Percentiles rank a stretch among this genome's conserved stretches.
Conservation (phyloP, 2,888 invertebrate genomes). For the Aleiodes alternator region DNA sequence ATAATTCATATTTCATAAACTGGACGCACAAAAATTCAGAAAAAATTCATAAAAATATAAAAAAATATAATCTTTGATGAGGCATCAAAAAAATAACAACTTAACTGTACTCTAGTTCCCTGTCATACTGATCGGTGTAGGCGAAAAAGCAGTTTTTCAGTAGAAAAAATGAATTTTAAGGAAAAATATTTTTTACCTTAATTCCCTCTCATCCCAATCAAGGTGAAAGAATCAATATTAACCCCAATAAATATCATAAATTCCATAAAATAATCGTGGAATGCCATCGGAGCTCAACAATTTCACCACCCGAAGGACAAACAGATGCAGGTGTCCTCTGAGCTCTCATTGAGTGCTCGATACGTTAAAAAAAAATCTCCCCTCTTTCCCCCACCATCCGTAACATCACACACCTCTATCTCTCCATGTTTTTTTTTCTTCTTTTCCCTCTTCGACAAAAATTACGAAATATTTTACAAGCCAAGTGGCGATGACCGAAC, state of each 20-base stretch:
- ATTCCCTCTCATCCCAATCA: no score
- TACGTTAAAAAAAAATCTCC: not conserved
- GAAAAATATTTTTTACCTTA: no score
- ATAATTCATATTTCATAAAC: no score
- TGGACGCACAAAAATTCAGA: no score
- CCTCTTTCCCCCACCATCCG: slow-evolving; percentile 13
- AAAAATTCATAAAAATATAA: no score
- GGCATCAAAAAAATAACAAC: no score
- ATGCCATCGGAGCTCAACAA: not conserved
- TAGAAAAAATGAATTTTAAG: no score
- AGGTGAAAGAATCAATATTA: no score
- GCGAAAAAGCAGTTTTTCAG: no score
- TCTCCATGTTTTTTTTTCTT: slow-evolving; percentile 33
- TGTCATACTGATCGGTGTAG: no score
- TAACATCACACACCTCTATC: not conserved
- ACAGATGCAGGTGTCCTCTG: slow-evolving; percentile 20
- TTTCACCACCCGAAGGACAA: slow-evolving; percentile 12
- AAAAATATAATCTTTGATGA: no score
- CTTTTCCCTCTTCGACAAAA: slow-evolving; percentile 1
- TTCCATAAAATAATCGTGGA: not conserved
- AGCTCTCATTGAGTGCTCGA: not conserved
- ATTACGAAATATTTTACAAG: slow-evolving; percentile 48
- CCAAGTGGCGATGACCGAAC: slow-evolving; percentile 40
- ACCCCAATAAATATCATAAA: not conserved
- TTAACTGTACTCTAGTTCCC: no score